Percentiles rank a stretch among this genome's conserved stretches.
Conservation (phyloP, 2,113 vertebrate species). For the Megalops atlanticus region DNA sequence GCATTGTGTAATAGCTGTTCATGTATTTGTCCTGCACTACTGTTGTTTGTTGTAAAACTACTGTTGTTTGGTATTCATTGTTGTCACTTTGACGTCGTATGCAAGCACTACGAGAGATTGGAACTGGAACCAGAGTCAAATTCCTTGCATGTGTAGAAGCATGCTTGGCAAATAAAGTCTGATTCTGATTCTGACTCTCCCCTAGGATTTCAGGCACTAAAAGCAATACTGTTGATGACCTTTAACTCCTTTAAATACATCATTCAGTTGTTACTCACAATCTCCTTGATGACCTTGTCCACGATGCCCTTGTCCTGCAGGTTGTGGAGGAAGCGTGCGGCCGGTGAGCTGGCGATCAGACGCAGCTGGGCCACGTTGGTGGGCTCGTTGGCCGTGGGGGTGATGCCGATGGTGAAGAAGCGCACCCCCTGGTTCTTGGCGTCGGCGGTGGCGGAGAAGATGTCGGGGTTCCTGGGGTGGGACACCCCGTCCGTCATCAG, state of each 20-base stretch:
- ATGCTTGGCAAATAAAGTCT: no score
- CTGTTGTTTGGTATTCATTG: no score
- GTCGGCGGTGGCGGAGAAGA: constrained; percentile 83
- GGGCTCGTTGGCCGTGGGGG: constrained; percentile 76
- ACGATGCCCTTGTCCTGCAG: constrained; percentile 79
- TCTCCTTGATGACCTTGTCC: constrained; percentile 76
- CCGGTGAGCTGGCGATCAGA: constrained; percentile 78
- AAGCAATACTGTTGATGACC: not conserved
- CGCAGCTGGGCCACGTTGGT: constrained; percentile 78
- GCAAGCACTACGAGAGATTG: no score
- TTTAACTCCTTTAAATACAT: not conserved
- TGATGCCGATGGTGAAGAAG: constrained; percentile 86
- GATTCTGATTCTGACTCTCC: no score
- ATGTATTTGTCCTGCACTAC: no score
- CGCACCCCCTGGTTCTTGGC: constrained; percentile 86
- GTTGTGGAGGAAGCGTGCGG: constrained; percentile 78
- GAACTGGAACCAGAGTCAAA: no score
- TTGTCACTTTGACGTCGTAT: no score
- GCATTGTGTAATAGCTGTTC: no score
- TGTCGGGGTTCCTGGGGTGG: constrained; percentile 87
- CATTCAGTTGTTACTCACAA: constrained; percentile 76
- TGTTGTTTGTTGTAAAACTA: no score
- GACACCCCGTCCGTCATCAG: constrained; percentile 82
- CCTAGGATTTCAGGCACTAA: no score
- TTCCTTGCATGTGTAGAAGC: no score